A percentile compares a stretch with the other conserved stretches of the same genome.
Evolutionary conservation across 2,797 vertebrate genomes (phyloP).

Genomic region (Spondyliosoma cantharus): DNA sequence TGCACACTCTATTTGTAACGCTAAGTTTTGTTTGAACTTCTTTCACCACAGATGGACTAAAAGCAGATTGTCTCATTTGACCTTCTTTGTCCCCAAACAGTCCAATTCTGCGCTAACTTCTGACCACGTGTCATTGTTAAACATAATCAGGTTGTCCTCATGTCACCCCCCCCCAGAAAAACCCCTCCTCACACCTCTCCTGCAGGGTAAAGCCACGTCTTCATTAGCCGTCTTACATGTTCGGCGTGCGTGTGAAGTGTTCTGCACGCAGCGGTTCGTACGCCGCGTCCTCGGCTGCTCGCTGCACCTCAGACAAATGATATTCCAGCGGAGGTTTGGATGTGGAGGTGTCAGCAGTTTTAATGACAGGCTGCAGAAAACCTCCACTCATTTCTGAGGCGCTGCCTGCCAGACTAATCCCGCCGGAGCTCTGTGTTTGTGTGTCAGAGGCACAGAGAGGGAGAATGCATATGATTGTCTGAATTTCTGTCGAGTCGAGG

Average conservation of each 20-base stretch:
- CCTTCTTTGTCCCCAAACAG: neutral
- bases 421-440: slow-evolving; percentile 14
- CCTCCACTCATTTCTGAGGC: slow-evolving; percentile 57
- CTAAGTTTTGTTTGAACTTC: neutral
- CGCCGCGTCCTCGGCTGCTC: slow-evolving; percentile 31
- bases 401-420: slow-evolving; percentile 54
- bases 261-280: slow-evolving; percentile 13
- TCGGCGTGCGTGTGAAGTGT: neutral
- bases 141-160: neutral
- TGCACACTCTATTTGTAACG: neutral
- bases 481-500: slow-evolving; percentile 35
- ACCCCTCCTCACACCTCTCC: neutral
- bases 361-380: slow-evolving; percentile 69
- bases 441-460: slow-evolving; percentile 11
- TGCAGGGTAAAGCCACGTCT: neutral
- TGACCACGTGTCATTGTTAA: neutral
- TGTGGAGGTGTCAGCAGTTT: slow-evolving; percentile 71
- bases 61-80: neutral
- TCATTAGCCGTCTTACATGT: neutral
- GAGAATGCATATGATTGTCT: slow-evolving; percentile 13
- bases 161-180: neutral
- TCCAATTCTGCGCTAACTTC: neutral
- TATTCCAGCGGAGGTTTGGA: slow-evolving; percentile 55
- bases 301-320: slow-evolving; percentile 56
- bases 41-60: slow-evolving; percentile 2